A percentile compares a stretch with the other conserved stretches of the same genome.
Conservation (phyloP, 2,888 invertebrate species). For the Philonicus albiceps region DNA sequence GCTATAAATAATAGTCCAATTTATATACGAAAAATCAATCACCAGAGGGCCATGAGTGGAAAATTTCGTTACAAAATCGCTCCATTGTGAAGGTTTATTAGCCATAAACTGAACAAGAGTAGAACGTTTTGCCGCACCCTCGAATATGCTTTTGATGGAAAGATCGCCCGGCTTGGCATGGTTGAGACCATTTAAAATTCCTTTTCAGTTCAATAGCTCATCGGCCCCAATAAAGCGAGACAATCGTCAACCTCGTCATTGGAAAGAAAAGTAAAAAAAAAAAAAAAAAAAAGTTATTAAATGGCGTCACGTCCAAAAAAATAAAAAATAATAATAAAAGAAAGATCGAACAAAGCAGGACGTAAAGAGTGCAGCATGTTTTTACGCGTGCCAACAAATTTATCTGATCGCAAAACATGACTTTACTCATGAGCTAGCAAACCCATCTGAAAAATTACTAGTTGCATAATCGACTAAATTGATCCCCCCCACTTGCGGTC, state of each 20-base stretch:
- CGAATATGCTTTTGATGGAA: conserved; percentile 4
- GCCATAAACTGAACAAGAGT: not conserved
- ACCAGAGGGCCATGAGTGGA: not conserved
- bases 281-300: not conserved
- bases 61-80: not conserved
- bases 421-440: not conserved
- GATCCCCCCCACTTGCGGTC: not conserved
- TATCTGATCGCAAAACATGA: not conserved
- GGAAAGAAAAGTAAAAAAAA: not conserved
- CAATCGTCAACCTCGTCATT: conserved; percentile 9
- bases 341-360: not conserved
- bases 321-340: no score
- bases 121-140: conserved; percentile 19
- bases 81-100: not conserved
- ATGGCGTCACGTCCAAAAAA: not conserved
- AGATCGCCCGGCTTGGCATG: not conserved
- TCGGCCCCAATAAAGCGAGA: conserved; percentile 12
- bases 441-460: not conserved
- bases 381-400: conserved; percentile 10
- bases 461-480: not conserved
- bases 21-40: not conserved
- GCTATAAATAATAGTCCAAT: not conserved
- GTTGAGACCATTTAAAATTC: conserved; percentile 10
- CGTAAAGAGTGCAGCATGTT: not conserved
- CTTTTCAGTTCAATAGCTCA: conserved; percentile 22